Base-by-base conservation (phyloP, 92 coral and sea anemone species). In the Porites cylindrica region DNA sequence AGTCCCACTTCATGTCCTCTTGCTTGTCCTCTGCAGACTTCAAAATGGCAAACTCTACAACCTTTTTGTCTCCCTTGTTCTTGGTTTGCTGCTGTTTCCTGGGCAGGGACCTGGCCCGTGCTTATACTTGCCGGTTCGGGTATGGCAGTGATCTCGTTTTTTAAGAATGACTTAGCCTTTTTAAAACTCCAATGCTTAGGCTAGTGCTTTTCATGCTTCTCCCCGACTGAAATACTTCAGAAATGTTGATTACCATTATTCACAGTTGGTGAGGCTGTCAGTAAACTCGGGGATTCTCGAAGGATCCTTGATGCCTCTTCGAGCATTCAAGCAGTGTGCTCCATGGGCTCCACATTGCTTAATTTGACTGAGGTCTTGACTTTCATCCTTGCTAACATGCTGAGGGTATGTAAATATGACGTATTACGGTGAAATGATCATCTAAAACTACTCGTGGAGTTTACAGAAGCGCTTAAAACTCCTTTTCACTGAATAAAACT, bases 1-100 rank as follows among this genome's bases (percentile, higher is more conserved):
- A 89, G 77, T 89, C 92, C 92, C 92, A 84, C 66, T 90, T 90
- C 13, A 90, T 58, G 65, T 78, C 26, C 56, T 90, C 79, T 51
- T 75, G 38, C 71, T 69, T 86, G n/a, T 79, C 77, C 67, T 69
- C 82, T 14, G 63, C 56, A 64, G 76, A 79, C 75, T 81, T 79
- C 11, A 86, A 71, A 66, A 90, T 52, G 21, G 93, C 90, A 80
- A 68, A 86, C 70, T 85, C 90, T 12, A 90, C 75, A 53, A 53
- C 59, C 13, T 85, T 68, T 29, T 85, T 77, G 63, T 23, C 83
- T 53, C 79, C 70, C 66, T 85, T 85, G 12, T 38, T 12, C 81
- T 83, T 83, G 56, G 81, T 75, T 73, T 83, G 66, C n/a, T 65
- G 59, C 60, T 74, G 76, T 50, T 75, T 72, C 56, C 62, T 19